phyloP scores from a whole-genome alignment of 2,113 vertebrate genomes.

The Rhinopomastus cyanomelas region DNA sequence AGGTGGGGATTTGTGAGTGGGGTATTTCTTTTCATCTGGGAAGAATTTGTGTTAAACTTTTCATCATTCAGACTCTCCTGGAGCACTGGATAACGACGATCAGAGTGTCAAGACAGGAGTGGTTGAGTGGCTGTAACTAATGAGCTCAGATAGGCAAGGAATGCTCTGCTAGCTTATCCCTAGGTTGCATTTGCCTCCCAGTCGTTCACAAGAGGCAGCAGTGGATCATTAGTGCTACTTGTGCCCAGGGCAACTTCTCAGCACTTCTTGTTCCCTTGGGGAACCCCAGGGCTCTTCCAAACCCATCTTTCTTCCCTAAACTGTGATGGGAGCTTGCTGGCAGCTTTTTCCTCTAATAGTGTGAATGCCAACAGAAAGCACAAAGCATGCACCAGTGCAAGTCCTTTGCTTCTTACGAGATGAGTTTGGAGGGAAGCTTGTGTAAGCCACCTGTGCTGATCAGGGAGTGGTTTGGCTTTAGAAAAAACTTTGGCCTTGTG shows the following conservation, averaged over 20 bases:
- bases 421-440: neutral
- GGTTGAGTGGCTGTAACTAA: neutral
- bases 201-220: neutral
- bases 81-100: neutral
- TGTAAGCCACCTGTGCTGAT: neutral
- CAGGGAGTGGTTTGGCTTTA: neutral
- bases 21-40: neutral
- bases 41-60: neutral
- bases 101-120: neutral
- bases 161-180: neutral
- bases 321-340: neutral
- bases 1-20: neutral
- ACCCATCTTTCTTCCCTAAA: neutral
- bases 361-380: neutral
- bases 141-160: neutral
- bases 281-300: neutral
- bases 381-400: neutral
- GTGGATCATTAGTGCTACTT: neutral
- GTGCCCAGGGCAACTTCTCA: neutral
- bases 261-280: rapidly evolving
- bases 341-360: neutral
- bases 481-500: neutral
- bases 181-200: neutral
- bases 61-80: neutral
- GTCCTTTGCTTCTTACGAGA: neutral